Evolutionary conservation across 2,797 vertebrate species (phyloP).

Genomic region (Pseudochirops cupreus): DNA sequence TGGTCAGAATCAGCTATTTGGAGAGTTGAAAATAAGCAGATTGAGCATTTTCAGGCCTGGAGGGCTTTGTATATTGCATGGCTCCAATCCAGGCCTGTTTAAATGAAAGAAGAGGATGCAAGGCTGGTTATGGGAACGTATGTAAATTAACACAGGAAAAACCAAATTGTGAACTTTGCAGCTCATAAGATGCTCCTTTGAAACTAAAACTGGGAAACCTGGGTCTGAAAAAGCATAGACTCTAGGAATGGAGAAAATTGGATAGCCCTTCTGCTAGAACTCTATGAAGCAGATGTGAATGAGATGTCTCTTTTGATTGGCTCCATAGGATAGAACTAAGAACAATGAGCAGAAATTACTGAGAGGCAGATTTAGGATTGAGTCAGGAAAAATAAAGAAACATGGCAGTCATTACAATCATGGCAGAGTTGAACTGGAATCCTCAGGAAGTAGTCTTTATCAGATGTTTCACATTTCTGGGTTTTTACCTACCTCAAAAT

Average conservation of each 20-base stretch:
- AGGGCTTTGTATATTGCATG: conserved; percentile 7
- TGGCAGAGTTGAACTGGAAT: not conserved
- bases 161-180: not conserved
- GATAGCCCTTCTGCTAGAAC: not conserved
- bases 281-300: not conserved
- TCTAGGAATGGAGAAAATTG: conserved; percentile 4
- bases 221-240: conserved; percentile 26
- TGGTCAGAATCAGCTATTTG: conserved; percentile 33
- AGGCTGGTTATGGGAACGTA: not conserved
- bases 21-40: conserved; percentile 28
- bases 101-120: not conserved
- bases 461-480: not conserved
- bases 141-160: not conserved
- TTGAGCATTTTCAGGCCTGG: not conserved
- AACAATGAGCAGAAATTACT: not conserved
- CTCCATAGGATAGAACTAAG: not conserved
- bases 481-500: not conserved
- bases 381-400: not conserved
- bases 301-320: not conserved
- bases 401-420: not conserved
- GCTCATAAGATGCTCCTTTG: not conserved
- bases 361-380: not conserved
- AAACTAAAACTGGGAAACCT: not conserved
- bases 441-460: not conserved
- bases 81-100: conserved; percentile 27